A percentile compares a stretch with the other conserved stretches of the same genome.
These are phyloP conservation scores for Ectropis grisescens DNA, from an alignment of 1,140 invertebrate genomes.

Conservation along the genomic window DNA sequence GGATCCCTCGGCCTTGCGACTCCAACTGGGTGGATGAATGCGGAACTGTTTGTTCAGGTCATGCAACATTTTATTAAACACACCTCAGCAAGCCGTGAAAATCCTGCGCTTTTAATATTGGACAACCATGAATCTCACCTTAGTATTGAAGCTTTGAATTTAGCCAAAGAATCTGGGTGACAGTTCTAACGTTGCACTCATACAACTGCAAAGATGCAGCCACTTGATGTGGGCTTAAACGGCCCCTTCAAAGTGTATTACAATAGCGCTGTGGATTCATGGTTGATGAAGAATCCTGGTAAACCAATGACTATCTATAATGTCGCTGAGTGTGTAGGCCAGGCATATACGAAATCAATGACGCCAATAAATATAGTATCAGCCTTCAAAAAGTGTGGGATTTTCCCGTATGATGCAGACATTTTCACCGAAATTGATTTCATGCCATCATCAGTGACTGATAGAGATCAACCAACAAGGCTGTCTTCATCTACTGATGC, in stretches of 20 bases:
- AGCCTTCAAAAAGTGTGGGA: slow-evolving; percentile 13
- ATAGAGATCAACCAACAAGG: slow-evolving; percentile 1
- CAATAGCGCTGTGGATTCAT: slow-evolving; percentile 9
- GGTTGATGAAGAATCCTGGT: slow-evolving; percentile 10
- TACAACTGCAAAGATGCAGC: slow-evolving; percentile 17
- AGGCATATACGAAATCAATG: slow-evolving; percentile 10
- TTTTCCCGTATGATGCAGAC: slow-evolving; percentile 8
- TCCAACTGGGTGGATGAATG: slow-evolving; percentile 7
- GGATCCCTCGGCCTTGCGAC: slow-evolving; percentile 1
- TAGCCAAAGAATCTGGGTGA: slow-evolving; percentile 22
- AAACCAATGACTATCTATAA: slow-evolving; percentile 7
- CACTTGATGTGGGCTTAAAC: slow-evolving; percentile 32
- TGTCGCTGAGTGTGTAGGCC: slow-evolving; percentile 8
- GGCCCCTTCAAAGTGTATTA: slow-evolving; percentile 40
- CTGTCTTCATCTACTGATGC: too few species aligned
- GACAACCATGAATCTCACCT: slow-evolving; percentile 37
- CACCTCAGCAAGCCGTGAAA: slow-evolving; percentile 3
- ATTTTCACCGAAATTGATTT: slow-evolving; percentile 10
- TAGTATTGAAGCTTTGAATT: slow-evolving; percentile 23
- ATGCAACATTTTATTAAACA: slow-evolving; percentile 9
- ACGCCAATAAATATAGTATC: slow-evolving; percentile 11
- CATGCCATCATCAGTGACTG: slow-evolving; percentile 5
- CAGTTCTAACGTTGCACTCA: slow-evolving; percentile 46
- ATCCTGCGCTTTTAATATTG: slow-evolving; percentile 24
- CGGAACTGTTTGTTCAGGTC: slow-evolving; percentile 9